These are phyloP conservation scores for Sepioteuthis lessoniana DNA, from an alignment of 2,888 invertebrate genomes.

Conservation along the genomic window DNA sequence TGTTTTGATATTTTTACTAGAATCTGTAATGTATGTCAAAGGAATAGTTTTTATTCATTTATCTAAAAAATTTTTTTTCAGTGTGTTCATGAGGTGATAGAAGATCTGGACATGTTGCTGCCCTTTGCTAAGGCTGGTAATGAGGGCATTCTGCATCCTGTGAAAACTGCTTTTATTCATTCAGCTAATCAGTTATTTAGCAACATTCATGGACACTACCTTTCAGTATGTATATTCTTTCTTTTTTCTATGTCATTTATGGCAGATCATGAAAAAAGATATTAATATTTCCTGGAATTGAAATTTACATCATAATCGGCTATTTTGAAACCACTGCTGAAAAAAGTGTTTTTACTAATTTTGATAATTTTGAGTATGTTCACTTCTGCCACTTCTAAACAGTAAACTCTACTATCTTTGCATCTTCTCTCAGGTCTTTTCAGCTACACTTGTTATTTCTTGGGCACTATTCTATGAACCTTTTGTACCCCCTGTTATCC, in stretches of 20 bases:
- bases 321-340: too few relatives aligned
- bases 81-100: constrained; percentile 64
- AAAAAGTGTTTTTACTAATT: too few relatives aligned
- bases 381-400: too few relatives aligned
- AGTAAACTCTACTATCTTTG: too few relatives aligned
- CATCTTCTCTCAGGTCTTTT: too few relatives aligned
- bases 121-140: constrained; percentile 67
- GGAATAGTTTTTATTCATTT: not conserved
- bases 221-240: not conserved
- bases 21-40: not conserved
- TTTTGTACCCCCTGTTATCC: too few relatives aligned
- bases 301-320: too few relatives aligned
- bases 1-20: not conserved
- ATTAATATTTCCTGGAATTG: too few relatives aligned
- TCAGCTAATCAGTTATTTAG: constrained; percentile 64
- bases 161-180: constrained; percentile 67
- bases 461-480: too few relatives aligned
- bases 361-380: too few relatives aligned
- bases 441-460: too few relatives aligned
- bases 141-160: constrained; percentile 63
- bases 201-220: constrained; percentile 63
- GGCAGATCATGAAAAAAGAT: not conserved
- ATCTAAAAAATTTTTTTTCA: constrained; percentile 56
- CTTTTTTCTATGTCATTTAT: not conserved
- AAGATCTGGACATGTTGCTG: constrained; percentile 63